These are phyloP conservation scores for Mimumesa dahlbomi DNA, from an alignment of 2,888 invertebrate species.

Conservation along the genomic window DNA sequence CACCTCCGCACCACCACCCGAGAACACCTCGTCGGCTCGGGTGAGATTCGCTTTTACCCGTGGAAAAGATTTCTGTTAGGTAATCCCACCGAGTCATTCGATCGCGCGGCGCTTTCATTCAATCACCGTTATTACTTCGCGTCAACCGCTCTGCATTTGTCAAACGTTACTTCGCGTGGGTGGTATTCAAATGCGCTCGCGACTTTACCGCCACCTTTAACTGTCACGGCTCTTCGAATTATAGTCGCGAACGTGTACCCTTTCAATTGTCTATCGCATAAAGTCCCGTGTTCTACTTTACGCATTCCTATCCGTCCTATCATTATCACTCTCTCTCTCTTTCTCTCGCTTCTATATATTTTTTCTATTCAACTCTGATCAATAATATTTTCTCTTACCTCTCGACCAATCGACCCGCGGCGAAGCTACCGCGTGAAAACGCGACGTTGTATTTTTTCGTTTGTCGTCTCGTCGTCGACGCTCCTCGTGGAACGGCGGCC, in stretches of 20 bases:
- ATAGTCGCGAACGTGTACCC: background rate
- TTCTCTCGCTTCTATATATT: too few species aligned
- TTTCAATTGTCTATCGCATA: background rate
- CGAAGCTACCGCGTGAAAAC: too few species aligned
- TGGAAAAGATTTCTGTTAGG: constrained; percentile 52
- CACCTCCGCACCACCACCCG: constrained; percentile 10
- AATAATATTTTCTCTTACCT: constrained; percentile 28
- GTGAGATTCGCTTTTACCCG: constrained; percentile 55
- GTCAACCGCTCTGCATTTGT: constrained; percentile 13
- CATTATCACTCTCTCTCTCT: too few species aligned
- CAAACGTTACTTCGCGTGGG: constrained; percentile 14
- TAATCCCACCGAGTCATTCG: constrained; percentile 47
- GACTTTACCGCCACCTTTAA: constrained; percentile 30
- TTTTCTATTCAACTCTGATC: background rate
- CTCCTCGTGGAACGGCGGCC: too few species aligned
- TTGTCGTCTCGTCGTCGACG: too few species aligned
- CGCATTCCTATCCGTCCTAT: too few species aligned
- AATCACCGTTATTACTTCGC: constrained; percentile 27
- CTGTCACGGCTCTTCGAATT: constrained; percentile 10
- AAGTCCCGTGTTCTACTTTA: too few species aligned
- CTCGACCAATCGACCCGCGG: background rate
- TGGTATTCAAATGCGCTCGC: constrained; percentile 15
- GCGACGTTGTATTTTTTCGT: too few species aligned
- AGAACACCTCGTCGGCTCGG: constrained; percentile 1
- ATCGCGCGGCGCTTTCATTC: constrained; percentile 45